A percentile compares a stretch with the other conserved stretches of the same genome.
These are phyloP conservation scores for Rhinatrema bivittatum DNA, from an alignment of 2,797 vertebrate species.

Conservation along the genomic window DNA sequence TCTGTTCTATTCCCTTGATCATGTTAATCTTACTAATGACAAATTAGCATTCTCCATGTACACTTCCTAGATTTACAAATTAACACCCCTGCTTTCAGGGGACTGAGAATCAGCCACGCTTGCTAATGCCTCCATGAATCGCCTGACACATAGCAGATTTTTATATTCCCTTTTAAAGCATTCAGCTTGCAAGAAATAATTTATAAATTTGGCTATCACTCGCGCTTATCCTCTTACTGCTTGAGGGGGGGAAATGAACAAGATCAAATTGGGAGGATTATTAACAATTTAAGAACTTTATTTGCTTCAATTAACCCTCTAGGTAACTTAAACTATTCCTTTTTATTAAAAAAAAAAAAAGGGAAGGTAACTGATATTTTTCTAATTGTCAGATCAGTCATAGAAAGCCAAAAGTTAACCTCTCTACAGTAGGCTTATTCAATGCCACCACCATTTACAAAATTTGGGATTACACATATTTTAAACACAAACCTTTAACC, in stretches of 20 bases:
- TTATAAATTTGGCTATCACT: conserved; percentile 52
- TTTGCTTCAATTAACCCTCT: conserved; percentile 52
- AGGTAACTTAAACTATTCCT: too few relatives aligned
- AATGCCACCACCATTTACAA: too few relatives aligned
- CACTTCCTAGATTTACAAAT: conserved; percentile 69
- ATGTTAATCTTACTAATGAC: conserved; percentile 74
- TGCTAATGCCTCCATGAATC: conserved; percentile 58
- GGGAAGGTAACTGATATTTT: too few relatives aligned
- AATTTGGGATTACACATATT: too few relatives aligned
- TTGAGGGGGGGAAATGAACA: conserved; percentile 35
- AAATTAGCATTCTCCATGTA: conserved; percentile 69
- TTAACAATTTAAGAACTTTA: conserved; percentile 62
- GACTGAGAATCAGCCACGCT: conserved; percentile 58
- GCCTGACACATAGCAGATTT: conserved; percentile 55
- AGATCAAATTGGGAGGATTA: conserved; percentile 65
- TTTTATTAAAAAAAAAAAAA: too few relatives aligned
- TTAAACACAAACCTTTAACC: too few relatives aligned
- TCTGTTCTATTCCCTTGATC: conserved; percentile 69
- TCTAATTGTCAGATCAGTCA: too few relatives aligned
- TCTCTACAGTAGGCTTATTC: too few relatives aligned
- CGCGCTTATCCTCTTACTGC: conserved; percentile 43
- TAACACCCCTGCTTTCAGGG: conserved; percentile 60
- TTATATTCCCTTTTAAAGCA: conserved; percentile 53
- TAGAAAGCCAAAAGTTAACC: too few relatives aligned
- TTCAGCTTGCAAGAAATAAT: conserved; percentile 54